Base-by-base conservation (phyloP, 2,113 vertebrate species). In the Bos javanicus region DNA sequence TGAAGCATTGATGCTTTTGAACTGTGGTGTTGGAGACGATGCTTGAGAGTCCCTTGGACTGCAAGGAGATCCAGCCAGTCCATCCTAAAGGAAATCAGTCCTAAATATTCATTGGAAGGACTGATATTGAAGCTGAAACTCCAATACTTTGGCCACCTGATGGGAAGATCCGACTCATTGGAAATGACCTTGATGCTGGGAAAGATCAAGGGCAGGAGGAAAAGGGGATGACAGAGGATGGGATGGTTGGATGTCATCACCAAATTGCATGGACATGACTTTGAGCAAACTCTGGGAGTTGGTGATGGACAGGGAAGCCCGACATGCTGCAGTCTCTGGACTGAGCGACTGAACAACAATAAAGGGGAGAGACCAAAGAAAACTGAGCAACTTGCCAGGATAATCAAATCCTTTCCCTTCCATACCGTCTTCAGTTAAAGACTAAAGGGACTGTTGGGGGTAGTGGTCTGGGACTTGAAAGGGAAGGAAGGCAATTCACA, bases 251-350 rank as follows among this genome's bases (percentile, higher is more conserved):
- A 36, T 71, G 67, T 4, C 67, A 71, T 36, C 67, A 39, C 9
- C 19, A 23, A 67, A 60, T 0, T 39, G 19, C 3, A 39, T 5
- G 19, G n/a, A 39, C n/a, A 6, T 21, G 67, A 71, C n/a, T 71
- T 23, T 39, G 67, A 39, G n/a, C n/a, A 36, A 71, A 36, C 64
- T 36, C 64, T 21, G 64, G 64, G 64, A 71, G 64, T 2, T 71
- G 19, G n/a, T 71, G 67, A 71, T 36, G 19, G 9, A 23, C 67
- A 39, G n/a, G n/a, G 19, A 39, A 12, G n/a, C 67, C 67, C 36
- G n/a, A 2, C 0, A 1, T 6, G 19, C 67, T 39, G 19, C 19
- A 74, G 19, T 71, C 67, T 5, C 0, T 0, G 0, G n/a, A 23
- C 67, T 13, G 17, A 74, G 67, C 0, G 0, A 74, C n/a, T 36